Conservation (phyloP, 1,140 invertebrate genomes). For the Orchesella cincta region DNA sequence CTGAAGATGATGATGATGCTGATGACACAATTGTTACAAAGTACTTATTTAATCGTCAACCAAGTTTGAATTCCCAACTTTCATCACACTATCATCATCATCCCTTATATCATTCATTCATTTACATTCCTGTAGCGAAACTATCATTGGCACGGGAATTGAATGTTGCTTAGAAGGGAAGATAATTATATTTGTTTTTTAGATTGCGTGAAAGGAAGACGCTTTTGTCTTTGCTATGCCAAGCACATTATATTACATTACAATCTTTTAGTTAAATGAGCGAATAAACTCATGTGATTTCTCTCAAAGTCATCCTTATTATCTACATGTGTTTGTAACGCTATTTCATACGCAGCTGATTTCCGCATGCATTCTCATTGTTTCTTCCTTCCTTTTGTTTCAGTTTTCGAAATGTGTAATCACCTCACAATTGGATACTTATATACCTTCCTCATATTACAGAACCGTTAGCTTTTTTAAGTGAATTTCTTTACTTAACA, state of each 20-base stretch:
- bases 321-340: too few relatives aligned
- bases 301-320: too few relatives aligned
- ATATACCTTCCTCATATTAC: too few relatives aligned
- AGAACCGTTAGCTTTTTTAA: too few relatives aligned
- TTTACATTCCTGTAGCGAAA: not conserved
- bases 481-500: too few relatives aligned
- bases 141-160: not conserved
- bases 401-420: too few relatives aligned
- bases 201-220: slow-evolving; percentile 8
- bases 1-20: not conserved
- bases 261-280: not conserved
- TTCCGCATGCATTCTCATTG: not conserved
- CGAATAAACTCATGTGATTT: too few relatives aligned
- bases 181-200: not conserved
- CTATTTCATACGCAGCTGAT: not conserved
- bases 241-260: not conserved
- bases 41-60: not conserved
- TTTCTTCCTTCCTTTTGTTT: not conserved
- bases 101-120: not conserved
- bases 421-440: too few relatives aligned
- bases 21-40: not conserved
- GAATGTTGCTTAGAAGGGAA: not conserved
- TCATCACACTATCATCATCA: too few relatives aligned
- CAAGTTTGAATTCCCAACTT: too few relatives aligned
- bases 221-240: not conserved